These are phyloP conservation scores for Callaeas wilsoni DNA, from an alignment of 2,113 vertebrate genomes.

Conservation along the genomic window DNA sequence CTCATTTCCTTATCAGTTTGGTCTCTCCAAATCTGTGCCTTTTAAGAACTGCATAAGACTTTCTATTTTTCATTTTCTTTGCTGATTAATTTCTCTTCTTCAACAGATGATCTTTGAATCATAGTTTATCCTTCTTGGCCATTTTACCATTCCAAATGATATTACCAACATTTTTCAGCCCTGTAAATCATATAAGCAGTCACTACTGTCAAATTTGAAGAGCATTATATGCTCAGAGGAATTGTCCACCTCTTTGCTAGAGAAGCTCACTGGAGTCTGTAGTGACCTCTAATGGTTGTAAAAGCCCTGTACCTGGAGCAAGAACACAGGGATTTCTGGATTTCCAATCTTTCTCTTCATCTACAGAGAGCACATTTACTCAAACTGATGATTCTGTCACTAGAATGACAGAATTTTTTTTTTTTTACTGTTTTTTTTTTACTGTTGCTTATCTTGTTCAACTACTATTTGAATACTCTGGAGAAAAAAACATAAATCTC, in stretches of 20 bases:
- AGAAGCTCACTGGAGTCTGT: background rate
- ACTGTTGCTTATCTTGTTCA: background rate
- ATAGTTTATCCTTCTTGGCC: background rate
- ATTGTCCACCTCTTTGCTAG: background rate
- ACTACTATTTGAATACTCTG: background rate
- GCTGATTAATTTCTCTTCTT: background rate
- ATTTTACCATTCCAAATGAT: background rate
- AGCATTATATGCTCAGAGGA: background rate
- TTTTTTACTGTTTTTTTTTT: too few relatives aligned
- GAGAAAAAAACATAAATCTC: background rate
- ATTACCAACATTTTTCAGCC: background rate
- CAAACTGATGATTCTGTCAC: background rate
- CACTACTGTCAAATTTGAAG: background rate
- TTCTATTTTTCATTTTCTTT: background rate
- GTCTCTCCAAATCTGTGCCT: slow-evolving; percentile 31
- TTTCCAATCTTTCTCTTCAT: background rate
- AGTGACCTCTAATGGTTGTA: background rate
- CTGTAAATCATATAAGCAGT: background rate
- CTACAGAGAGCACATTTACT: background rate
- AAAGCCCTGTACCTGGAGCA: background rate
- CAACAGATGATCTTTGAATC: background rate
- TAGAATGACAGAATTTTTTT: too few relatives aligned
- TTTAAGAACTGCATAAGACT: background rate
- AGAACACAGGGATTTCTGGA: background rate
- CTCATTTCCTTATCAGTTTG: slow-evolving; percentile 39